These are phyloP conservation scores for Gambusia affinis DNA, from an alignment of 2,113 vertebrate genomes.

Conservation along the genomic window DNA sequence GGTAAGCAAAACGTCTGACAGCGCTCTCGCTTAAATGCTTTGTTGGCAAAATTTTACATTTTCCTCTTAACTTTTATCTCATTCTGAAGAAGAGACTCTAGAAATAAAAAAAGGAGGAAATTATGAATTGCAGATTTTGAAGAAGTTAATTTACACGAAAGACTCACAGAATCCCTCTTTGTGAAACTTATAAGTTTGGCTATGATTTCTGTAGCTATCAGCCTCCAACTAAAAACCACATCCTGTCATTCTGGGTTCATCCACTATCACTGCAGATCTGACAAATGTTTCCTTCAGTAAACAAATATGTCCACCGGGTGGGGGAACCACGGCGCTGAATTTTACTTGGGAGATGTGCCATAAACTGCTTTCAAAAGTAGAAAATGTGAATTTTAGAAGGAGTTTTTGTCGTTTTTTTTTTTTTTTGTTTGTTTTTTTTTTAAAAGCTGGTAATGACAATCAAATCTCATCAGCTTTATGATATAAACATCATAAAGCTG, in stretches of 20 bases:
- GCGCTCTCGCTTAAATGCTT: background rate
- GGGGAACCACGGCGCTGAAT: background rate
- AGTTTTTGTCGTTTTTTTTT: background rate
- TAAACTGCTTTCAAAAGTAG: background rate
- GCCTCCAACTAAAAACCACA: slow-evolving; percentile 43
- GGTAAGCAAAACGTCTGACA: slow-evolving; percentile 70
- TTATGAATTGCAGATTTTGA: accelerated
- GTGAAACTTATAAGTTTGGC: background rate
- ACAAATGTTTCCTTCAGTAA: background rate
- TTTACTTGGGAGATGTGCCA: background rate
- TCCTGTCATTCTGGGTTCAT: slow-evolving; percentile 37
- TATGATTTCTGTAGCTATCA: background rate
- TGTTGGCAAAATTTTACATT: background rate
- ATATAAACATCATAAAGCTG: no score
- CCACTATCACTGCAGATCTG: background rate
- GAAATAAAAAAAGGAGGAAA: background rate
- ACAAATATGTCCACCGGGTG: background rate
- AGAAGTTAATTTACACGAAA: background rate
- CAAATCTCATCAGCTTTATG: background rate
- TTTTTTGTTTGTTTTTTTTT: no score
- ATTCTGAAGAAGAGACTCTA: background rate
- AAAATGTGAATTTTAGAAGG: background rate
- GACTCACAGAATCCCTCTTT: background rate
- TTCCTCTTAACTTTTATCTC: background rate
- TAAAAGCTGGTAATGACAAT: background rate